Evolutionary conservation across 2,888 invertebrate species (phyloP), one percentile per base, ranked within the genome.

Genomic region (Abrostola tripartita): DNA sequence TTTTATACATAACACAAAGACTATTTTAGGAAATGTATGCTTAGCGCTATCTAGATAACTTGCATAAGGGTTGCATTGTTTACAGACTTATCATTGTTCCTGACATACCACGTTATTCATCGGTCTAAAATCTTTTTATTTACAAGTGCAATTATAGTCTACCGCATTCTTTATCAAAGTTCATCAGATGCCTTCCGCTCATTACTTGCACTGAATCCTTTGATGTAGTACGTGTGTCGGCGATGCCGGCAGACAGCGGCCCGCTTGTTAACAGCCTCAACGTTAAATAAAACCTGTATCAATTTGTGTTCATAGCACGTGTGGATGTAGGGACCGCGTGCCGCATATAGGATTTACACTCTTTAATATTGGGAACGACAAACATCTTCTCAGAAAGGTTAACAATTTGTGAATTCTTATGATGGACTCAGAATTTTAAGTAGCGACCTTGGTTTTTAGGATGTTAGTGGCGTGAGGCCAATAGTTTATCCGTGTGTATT

Each of bases 271-370:
- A 81, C 81, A 81, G 75, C 80, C 73, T 71, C 75, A 74, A 68
- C 80, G 80, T 85, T 84, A 78, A 85, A 85, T 83, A 85, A 88
- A 89, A 88, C 86, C 82, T 86, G 85, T 84, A 87, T 81, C 86
- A 87, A 91, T 93, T 92, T 88, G 88, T 76, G 87, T 90, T 90
- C 92, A 71, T 74, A 76, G 85, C 91, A 91, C 92, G 90, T 85
- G 68, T 72, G 85, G 80, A 68, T 76, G 77, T 24, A 81, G 81
- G 83, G 83, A 84, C 82, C 83, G 83, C 81, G 88, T 76, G 79
- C 78, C 70, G 86, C 86, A 85, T 88, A 85, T 79, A 71, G 72
- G 78, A 88, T 85, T 82, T 83, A 82, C 81, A 74, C 78, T 81
- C 71, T 82, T 88, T 85, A 82, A 81, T 86, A 85, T 89, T 87